These are phyloP conservation scores for Axis porcinus DNA, from an alignment of 2,113 vertebrate species.

Conservation along the genomic window DNA sequence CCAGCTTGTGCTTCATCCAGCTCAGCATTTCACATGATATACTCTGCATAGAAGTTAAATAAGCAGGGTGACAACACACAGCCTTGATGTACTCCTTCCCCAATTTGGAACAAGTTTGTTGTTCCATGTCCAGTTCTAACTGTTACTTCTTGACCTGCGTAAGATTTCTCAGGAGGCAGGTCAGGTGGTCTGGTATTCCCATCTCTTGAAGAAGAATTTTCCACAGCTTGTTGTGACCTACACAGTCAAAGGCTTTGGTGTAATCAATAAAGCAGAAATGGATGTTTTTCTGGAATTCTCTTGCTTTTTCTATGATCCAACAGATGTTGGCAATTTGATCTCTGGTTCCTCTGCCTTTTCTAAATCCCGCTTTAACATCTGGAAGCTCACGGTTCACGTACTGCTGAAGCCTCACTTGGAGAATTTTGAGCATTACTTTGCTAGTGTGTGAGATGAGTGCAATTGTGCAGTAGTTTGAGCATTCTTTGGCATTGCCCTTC, in stretches of 20 bases:
- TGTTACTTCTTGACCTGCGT: background rate
- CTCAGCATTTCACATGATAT: background rate
- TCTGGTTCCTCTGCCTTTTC: background rate
- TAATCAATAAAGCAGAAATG: background rate
- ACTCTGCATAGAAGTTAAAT: background rate
- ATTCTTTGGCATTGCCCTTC: background rate
- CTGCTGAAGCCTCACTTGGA: background rate
- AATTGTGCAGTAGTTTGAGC: background rate
- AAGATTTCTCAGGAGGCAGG: background rate
- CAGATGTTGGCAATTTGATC: background rate
- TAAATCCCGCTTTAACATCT: background rate
- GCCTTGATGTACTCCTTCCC: background rate
- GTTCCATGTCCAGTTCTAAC: background rate
- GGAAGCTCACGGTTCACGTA: background rate
- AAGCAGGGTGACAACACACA: background rate
- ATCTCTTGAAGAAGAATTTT: background rate
- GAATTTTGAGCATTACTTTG: background rate
- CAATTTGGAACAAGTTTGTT: background rate
- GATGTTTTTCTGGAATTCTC: background rate
- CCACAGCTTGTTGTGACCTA: background rate
- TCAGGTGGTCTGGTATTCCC: background rate
- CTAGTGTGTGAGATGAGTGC: background rate
- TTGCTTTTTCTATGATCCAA: background rate
- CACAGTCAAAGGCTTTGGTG: fast-evolving
- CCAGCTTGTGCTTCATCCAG: background rate